Evolutionary conservation across 1,140 invertebrate genomes (phyloP).

Genomic region (Leptestheria dahalacensis): DNA sequence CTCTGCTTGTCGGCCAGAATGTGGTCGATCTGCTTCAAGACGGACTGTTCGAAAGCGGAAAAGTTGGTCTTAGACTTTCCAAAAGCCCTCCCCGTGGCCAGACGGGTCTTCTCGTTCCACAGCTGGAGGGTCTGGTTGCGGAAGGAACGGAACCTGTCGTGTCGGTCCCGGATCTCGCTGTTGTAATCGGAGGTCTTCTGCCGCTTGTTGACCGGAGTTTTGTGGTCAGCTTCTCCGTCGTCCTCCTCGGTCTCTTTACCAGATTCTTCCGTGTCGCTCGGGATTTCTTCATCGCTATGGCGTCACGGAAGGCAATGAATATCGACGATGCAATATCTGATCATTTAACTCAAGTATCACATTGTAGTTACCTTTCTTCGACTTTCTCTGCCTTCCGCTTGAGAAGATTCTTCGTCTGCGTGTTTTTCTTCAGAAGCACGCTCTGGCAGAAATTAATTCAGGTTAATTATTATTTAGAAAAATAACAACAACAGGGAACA

Average conservation of each 20-base stretch:
- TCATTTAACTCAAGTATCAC: neutral
- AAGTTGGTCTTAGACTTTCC: constrained; percentile 38
- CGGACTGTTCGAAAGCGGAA: constrained; percentile 50
- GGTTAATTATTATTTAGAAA: constrained; percentile 47
- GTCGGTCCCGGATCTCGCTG: constrained; percentile 39
- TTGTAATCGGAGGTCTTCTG: constrained; percentile 46
- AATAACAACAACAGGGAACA: no score
- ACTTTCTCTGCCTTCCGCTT: constrained; percentile 27
- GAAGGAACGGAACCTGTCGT: constrained; percentile 49
- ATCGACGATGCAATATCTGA: neutral
- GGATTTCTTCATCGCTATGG: constrained; percentile 40
- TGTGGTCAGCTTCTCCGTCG: constrained; percentile 24
- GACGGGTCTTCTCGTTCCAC: constrained; percentile 79
- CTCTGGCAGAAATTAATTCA: constrained; percentile 31
- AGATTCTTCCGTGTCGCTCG: constrained; percentile 37
- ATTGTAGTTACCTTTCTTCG: constrained; percentile 34
- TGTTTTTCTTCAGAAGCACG: constrained; percentile 12
- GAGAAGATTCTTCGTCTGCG: constrained; percentile 12
- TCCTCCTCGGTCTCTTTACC: constrained; percentile 20
- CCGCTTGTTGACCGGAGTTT: constrained; percentile 35
- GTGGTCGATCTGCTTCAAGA: constrained; percentile 73
- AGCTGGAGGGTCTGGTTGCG: constrained; percentile 66
- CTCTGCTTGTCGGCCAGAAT: constrained; percentile 59
- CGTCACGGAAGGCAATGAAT: constrained; percentile 24
- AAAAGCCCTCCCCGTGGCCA: constrained; percentile 51